Evolutionary conservation across 2,888 invertebrate genomes (phyloP), one percentile per base, ranked within the genome.

Genomic region (Ellobium chinense): DNA sequence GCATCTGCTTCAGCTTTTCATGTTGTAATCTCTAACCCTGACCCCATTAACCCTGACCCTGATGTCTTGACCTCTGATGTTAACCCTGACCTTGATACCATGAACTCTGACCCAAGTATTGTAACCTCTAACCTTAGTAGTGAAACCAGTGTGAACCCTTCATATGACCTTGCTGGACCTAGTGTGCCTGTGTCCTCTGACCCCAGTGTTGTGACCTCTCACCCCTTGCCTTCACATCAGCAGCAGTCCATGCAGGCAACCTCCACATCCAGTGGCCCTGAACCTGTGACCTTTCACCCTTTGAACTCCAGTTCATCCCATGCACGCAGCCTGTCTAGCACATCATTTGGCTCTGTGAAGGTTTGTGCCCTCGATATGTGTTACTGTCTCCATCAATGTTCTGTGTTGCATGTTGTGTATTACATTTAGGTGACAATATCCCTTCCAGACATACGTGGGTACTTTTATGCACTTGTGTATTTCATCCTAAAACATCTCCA

Each of bases 321-420:
- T 69, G 37, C 62, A 7, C 75, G 69, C 12, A 60, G 60, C 24
- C 54, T 63, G 5, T 75, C 75, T 36, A 63, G 69, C 29, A 63
- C 80, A 12, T 80, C 80, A 7, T 34, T 58, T 29, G 68, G 80
- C 31, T 80, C 80, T n/a, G 46, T 80, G 29, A 75, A 80, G 80
- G 80, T 80, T 60, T 27, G 80, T 46, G 46, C 46, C 18, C 18
- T 46, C 18, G 46, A 46, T 46, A 46, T 46, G n/a, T n/a, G n/a
- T n/a, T n/a, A n/a, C n/a, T n/a, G n/a, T n/a, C n/a, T n/a, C n/a
- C n/a, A n/a, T n/a, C n/a, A n/a, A n/a, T n/a, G n/a, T n/a, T n/a
- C n/a, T n/a, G n/a, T n/a, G n/a, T n/a, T n/a, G n/a, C n/a, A n/a
- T n/a, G n/a, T n/a, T n/a, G n/a, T n/a, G n/a, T n/a, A n/a, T n/a